Evolutionary conservation across 2,888 invertebrate species (phyloP), one percentile per base, ranked within the genome.

Genomic region (Dasypolia templi): DNA sequence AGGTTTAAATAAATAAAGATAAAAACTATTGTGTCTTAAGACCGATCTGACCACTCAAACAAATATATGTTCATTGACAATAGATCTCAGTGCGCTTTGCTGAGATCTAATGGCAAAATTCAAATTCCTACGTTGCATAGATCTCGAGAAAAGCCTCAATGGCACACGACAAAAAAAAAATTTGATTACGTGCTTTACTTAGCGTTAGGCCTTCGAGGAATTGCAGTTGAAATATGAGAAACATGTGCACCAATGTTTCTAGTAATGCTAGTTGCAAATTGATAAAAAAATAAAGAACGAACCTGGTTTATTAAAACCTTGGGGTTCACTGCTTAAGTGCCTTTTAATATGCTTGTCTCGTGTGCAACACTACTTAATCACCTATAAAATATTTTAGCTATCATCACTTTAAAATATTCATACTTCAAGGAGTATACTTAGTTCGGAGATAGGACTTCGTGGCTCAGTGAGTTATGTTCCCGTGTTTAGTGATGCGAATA

Each of bases 361-460:
- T 29, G 29, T 29, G 19, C 4, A 55, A 29, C 9, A 55, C 0
- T 55, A 55, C 3, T 11, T 0, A 29, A 3, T 29, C 9, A 9
- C 9, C 29, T 55, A 29, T 17, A 55, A 7, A 29, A 63, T n/a
- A 32, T 39, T 75, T 75, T 0, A 39, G 14, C 5, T 3, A 0
- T 9, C 29, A 26, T 6, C 6, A 61, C 59, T 32, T 61, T 55
- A 22, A 17, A 46, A 12, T 22, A 79, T 81, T 75, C 29, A 83
- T 79, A 79, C 83, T 67, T 73, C 0, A 12, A 55, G 62, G 79
- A 39, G n/a, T 39, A 62, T 70, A 74, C 68, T 81, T 74, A 79
- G 79, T 81, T 71, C 26, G 55, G n/a, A 85, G 85, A 85, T 85
- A 85, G 85, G 75, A 82, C 77, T 81, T 76, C 83, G 84, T 74